These are phyloP conservation scores for Herminia tarsipennalis DNA, from an alignment of 2,888 invertebrate species.

Conservation along the genomic window DNA sequence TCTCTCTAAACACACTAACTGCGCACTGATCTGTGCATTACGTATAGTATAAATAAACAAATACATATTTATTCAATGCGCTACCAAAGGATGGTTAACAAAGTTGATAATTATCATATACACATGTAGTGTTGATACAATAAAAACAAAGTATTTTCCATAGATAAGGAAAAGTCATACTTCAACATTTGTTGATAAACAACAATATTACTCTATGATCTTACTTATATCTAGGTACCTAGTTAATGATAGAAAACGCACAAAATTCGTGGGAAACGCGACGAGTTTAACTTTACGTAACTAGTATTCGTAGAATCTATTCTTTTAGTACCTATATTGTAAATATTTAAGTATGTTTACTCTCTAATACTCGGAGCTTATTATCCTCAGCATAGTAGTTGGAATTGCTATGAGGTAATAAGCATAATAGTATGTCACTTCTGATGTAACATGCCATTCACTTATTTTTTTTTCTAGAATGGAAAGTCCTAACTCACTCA, in stretches of 20 bases:
- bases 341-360: slow-evolving; percentile 3
- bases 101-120: slow-evolving; percentile 9
- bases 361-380: background rate
- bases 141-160: slow-evolving; percentile 26
- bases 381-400: background rate
- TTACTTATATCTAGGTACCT: too few species aligned
- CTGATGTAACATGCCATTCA: too few species aligned
- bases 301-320: slow-evolving; percentile 17
- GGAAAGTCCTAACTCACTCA: too few species aligned
- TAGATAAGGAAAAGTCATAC: slow-evolving; percentile 18
- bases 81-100: too few species aligned
- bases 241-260: too few species aligned
- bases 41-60: too few species aligned
- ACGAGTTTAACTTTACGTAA: background rate
- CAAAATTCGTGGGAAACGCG: background rate
- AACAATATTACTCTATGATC: too few species aligned
- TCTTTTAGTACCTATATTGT: slow-evolving; percentile 1
- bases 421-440: background rate
- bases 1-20: too few species aligned
- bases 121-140: background rate
- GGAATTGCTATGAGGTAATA: background rate
- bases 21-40: too few species aligned
- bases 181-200: slow-evolving; percentile 7
- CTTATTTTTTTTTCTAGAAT: too few species aligned
- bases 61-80: too few species aligned